These are phyloP conservation scores for Siniperca obscura DNA, from an alignment of 2,797 vertebrate genomes.

Conservation along the genomic window DNA sequence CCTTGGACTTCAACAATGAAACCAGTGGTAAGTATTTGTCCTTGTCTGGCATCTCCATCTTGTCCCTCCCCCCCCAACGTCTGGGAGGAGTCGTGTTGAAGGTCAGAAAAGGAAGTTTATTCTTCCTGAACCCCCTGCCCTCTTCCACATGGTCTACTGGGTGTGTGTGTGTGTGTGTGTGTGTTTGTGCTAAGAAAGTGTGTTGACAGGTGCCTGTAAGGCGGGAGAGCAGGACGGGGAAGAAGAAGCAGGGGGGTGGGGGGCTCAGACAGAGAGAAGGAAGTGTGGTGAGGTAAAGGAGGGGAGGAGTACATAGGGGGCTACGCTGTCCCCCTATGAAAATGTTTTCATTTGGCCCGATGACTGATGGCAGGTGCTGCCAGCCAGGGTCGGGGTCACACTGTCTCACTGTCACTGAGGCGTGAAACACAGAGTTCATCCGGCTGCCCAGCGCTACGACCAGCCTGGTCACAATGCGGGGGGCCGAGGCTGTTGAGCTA, in stretches of 20 bases:
- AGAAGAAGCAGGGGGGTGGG: conserved; percentile 17
- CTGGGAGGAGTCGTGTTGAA: conserved; percentile 62
- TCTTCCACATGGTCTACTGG: conserved; percentile 67
- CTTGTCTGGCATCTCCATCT: conserved; percentile 61
- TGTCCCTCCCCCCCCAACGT: conserved; percentile 40
- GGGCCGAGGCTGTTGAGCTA: conserved; percentile 13
- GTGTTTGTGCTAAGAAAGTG: conserved; percentile 67
- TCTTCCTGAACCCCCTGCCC: conserved; percentile 73
- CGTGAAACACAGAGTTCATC: conserved; percentile 71
- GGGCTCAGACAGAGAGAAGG: conserved; percentile 43
- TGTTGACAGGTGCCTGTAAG: conserved; percentile 83
- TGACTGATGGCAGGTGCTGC: conserved; percentile 83
- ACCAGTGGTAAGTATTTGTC: conserved; percentile 84
- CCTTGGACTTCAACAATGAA: conserved; percentile 96
- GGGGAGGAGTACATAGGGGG: conserved; percentile 30
- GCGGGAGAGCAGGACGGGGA: conserved; percentile 60
- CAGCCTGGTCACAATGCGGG: conserved; percentile 16
- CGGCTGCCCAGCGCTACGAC: conserved; percentile 24
- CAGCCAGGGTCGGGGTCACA: conserved; percentile 76
- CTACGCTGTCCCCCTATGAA: conserved; percentile 78
- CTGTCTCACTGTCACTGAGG: conserved; percentile 73
- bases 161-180: conserved; percentile 68
- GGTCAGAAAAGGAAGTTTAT: conserved; percentile 79
- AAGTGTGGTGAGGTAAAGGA: conserved; percentile 49
- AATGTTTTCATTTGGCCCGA: conserved; percentile 85